Conservation (phyloP, 2,113 vertebrate species). For the Eolophus roseicapilla region DNA sequence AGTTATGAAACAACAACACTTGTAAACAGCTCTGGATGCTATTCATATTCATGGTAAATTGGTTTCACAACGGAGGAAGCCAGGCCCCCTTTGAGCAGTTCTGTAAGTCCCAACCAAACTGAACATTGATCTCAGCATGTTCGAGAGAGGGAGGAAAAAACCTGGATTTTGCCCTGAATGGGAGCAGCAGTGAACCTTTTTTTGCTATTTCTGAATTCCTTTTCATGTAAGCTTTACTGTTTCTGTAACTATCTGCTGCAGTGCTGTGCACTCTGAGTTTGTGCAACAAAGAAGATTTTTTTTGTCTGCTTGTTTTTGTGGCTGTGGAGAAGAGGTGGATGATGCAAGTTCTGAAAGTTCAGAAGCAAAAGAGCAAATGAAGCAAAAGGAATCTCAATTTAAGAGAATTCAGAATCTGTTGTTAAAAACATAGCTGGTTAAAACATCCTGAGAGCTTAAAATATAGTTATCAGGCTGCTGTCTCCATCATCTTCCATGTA, state of each 20-base stretch:
- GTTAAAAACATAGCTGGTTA: background rate
- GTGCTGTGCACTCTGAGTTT: constrained; percentile 9
- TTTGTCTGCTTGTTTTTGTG: background rate
- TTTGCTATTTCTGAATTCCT: constrained; percentile 26
- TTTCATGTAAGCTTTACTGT: constrained; percentile 39
- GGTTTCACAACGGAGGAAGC: background rate
- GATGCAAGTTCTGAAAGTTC: background rate
- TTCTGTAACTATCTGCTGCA: constrained; percentile 36
- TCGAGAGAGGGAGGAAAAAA: background rate
- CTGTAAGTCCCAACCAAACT: background rate
- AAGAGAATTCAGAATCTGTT: background rate
- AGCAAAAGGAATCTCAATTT: background rate
- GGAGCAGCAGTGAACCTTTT: constrained; percentile 13
- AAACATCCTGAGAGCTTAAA: background rate
- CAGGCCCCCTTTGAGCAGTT: background rate
- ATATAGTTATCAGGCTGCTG: background rate
- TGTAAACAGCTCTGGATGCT: background rate
- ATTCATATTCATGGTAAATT: background rate
- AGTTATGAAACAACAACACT: background rate
- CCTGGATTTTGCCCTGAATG: background rate
- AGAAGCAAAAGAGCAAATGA: constrained; percentile 6
- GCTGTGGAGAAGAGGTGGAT: background rate
- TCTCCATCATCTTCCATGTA: background rate
- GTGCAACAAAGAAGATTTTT: background rate
- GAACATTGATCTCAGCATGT: background rate